Evolutionary conservation across 2,113 vertebrate genomes (phyloP).

Genomic region (Mustela lutreola): DNA sequence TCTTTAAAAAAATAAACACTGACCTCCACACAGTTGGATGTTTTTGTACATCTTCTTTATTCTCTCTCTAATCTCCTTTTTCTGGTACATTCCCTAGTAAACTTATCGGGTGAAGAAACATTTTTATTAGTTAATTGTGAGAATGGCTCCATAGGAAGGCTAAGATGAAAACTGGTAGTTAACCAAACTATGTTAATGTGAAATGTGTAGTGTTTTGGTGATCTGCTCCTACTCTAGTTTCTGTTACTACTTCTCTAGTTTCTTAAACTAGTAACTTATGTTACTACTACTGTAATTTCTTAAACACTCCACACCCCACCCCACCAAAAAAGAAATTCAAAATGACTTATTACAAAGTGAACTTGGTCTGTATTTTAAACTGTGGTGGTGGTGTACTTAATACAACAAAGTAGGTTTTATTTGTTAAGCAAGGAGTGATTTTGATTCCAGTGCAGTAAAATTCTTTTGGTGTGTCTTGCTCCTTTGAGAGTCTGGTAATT

Average conservation of each 20-base stretch:
- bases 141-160: neutral
- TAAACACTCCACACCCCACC: neutral
- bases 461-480: slow-evolving; percentile 20
- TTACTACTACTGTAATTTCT: neutral
- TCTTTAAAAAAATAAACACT: neutral
- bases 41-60: neutral
- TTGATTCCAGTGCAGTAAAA: slow-evolving; percentile 29
- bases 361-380: slow-evolving; percentile 39
- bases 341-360: slow-evolving; percentile 26
- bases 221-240: neutral
- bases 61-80: neutral
- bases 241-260: neutral
- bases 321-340: neutral
- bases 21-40: neutral
- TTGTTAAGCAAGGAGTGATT: slow-evolving; percentile 27
- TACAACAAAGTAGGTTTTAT: slow-evolving; percentile 29
- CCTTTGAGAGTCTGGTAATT: slow-evolving; percentile 60
- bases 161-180: slow-evolving; percentile 45
- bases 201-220: slow-evolving; percentile 6
- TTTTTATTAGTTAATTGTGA: slow-evolving; percentile 47
- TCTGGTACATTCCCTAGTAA: neutral
- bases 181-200: slow-evolving; percentile 20
- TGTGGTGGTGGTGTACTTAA: neutral
- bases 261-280: neutral
- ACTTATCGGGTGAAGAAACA: neutral